A percentile compares a stretch with the other conserved stretches of the same genome.
Evolutionary conservation across 64 coral and sea anemone species (phyloP).

Genomic region (Montipora sp.): DNA sequence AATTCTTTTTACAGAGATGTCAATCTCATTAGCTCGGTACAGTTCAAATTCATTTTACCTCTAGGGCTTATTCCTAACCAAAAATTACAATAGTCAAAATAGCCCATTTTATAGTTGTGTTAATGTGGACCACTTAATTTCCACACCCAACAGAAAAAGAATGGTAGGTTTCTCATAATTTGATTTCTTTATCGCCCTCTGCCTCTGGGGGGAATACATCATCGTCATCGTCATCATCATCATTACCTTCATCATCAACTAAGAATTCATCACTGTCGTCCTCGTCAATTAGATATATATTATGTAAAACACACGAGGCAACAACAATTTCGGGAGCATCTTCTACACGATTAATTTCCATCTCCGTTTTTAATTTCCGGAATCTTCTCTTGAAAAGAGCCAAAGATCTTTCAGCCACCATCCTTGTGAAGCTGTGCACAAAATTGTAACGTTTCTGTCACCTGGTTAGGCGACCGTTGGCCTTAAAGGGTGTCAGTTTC

Average conservation of each 20-base stretch:
- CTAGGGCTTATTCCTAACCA: too few relatives aligned
- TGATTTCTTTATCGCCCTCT: not conserved
- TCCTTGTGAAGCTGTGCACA: not conserved
- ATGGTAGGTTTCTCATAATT: not conserved
- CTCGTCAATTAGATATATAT: not conserved
- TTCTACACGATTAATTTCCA: constrained; percentile 2
- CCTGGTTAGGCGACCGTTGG: constrained; percentile 1
- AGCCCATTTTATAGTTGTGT: not conserved
- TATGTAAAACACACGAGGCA: not conserved
- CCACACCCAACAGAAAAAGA: not conserved
- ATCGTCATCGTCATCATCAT: not conserved
- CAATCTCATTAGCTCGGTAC: too few relatives aligned
- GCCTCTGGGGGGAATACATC: constrained; percentile 9
- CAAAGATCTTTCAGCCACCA: constrained; percentile 26
- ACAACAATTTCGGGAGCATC: not conserved
- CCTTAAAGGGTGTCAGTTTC: constrained; percentile 38
- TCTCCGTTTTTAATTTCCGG: constrained; percentile 16
- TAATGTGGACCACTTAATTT: not conserved
- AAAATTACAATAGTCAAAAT: too few relatives aligned
- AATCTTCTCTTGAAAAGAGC: constrained; percentile 15
- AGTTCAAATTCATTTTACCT: too few relatives aligned
- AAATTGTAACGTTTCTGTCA: not conserved
- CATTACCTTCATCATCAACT: not conserved
- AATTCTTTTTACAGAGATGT: too few relatives aligned
- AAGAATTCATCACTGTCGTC: not conserved